Evolutionary conservation across 2,888 invertebrate genomes (phyloP).

Genomic region (Eupeodes latifasciatus): DNA sequence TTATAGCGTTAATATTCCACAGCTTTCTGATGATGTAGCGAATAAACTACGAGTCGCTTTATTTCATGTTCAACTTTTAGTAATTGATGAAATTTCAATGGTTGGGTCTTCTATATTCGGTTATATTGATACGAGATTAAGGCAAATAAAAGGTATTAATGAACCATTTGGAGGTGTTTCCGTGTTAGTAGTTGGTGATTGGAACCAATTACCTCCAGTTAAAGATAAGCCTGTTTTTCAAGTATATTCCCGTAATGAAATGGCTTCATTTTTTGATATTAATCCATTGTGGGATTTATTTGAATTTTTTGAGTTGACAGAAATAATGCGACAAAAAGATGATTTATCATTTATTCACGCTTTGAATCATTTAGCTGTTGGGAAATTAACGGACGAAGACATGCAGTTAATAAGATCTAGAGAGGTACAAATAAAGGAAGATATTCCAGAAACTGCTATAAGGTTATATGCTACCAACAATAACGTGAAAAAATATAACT

Average conservation of each 20-base stretch:
- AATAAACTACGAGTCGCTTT: too few species aligned
- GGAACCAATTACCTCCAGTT: not conserved
- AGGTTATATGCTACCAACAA: not conserved
- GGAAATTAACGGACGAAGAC: not conserved
- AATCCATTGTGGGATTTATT: not conserved
- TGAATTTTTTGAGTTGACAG: not conserved
- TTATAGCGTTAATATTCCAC: too few species aligned
- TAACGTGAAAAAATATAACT: too few species aligned
- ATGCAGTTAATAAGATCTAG: not conserved
- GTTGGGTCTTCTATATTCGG: too few species aligned
- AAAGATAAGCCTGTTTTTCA: too few species aligned
- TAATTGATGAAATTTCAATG: too few species aligned
- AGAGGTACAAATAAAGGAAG: not conserved
- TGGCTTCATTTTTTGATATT: not conserved
- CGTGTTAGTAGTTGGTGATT: not conserved
- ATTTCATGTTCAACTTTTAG: too few species aligned
- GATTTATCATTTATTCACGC: not conserved
- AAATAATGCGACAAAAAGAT: too few species aligned
- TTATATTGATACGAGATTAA: too few species aligned
- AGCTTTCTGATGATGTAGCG: too few species aligned
- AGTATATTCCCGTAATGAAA: not conserved
- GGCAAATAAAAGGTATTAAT: too few species aligned
- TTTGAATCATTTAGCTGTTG: not conserved
- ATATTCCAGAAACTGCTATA: not conserved
- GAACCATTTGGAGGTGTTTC: not conserved